Percentiles rank a stretch among this genome's conserved stretches.
Evolutionary conservation across 2,797 vertebrate species (phyloP).

Genomic region (Sebastes dallii): DNA sequence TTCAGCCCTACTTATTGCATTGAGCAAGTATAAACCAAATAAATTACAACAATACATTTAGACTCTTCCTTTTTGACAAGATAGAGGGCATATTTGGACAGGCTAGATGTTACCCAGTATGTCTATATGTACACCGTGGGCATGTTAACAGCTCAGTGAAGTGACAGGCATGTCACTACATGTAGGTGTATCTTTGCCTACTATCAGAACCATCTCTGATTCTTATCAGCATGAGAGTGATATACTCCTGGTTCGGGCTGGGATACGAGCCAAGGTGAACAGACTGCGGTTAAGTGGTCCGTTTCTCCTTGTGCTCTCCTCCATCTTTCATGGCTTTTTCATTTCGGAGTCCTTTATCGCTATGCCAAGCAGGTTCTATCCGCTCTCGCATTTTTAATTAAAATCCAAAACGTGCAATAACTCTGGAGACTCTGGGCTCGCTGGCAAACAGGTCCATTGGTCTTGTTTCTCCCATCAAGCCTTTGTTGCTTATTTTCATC

Average conservation of each 20-base stretch:
- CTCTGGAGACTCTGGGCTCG: constrained; percentile 62
- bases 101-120: constrained; percentile 2
- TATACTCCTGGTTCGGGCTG: constrained; percentile 54
- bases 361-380: constrained; percentile 67
- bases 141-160: constrained; percentile 40
- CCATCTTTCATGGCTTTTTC: constrained; percentile 79
- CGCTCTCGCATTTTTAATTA: constrained; percentile 79
- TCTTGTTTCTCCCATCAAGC: constrained; percentile 51
- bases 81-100: constrained; percentile 2
- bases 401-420: constrained; percentile 79
- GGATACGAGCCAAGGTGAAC: constrained; percentile 61
- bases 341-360: constrained; percentile 72
- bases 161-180: constrained; percentile 62
- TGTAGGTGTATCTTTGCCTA: constrained; percentile 37
- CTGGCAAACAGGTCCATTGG: constrained; percentile 63
- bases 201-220: constrained; percentile 66
- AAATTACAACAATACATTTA: background rate
- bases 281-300: constrained; percentile 59
- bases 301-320: constrained; percentile 61
- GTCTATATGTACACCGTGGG: constrained; percentile 19
- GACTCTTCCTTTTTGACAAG: background rate
- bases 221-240: constrained; percentile 58
- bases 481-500: constrained; percentile 64
- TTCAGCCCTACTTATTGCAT: background rate
- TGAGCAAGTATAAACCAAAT: background rate